Evolutionary conservation across 2,888 invertebrate species (phyloP).

Genomic region (Drosophila peninsularis): DNA sequence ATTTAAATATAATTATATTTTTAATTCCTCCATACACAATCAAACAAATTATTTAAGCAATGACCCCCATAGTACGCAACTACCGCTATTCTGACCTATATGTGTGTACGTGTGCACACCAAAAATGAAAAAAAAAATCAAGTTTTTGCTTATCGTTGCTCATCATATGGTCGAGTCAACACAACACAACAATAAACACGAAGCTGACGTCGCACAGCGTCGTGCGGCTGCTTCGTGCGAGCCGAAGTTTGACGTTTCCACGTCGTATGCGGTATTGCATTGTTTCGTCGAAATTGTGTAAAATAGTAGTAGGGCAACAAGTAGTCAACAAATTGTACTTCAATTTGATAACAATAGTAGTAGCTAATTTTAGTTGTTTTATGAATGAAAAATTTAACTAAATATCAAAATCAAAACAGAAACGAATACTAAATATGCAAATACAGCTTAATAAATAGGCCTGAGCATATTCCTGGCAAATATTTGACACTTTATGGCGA

Average conservation of each 20-base stretch:
- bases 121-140: constrained; percentile 50
- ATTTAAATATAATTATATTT: background rate
- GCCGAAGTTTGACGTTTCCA: constrained; percentile 79
- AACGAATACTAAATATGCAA: background rate
- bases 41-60: background rate
- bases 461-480: background rate
- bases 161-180: constrained; percentile 42
- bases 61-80: background rate
- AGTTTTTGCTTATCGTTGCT: constrained; percentile 39
- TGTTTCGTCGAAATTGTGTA: constrained; percentile 42
- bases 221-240: constrained; percentile 50
- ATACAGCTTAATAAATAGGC: too few relatives aligned
- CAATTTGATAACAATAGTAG: constrained; percentile 62
- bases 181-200: constrained; percentile 37
- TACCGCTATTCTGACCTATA: constrained; percentile 59
- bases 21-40: background rate
- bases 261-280: constrained; percentile 55
- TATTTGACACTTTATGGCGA: background rate
- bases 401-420: background rate
- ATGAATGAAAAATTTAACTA: constrained; percentile 64
- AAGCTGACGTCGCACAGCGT: constrained; percentile 50
- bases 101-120: constrained; percentile 26
- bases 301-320: constrained; percentile 70
- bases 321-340: constrained; percentile 53
- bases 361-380: constrained; percentile 16